phyloP scores from a whole-genome alignment of 2,113 vertebrate genomes.

The Azemiops feae region DNA sequence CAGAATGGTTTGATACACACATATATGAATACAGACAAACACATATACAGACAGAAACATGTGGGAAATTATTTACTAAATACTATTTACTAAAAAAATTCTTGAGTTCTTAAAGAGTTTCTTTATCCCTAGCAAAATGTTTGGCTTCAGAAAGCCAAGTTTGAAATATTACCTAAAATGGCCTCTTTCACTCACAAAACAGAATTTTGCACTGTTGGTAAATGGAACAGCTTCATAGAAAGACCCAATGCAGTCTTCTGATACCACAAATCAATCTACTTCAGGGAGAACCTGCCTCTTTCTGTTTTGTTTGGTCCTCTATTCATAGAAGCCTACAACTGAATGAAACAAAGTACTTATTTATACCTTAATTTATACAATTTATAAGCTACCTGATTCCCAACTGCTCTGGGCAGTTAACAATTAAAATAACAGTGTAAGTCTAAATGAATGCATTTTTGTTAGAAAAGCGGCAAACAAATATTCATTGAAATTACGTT shows the following conservation, averaged over 20 bases:
- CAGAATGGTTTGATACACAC: conserved; percentile 68
- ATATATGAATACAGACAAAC: conserved; percentile 57
- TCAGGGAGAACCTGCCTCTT: neutral
- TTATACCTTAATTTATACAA: neutral
- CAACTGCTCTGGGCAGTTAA: neutral
- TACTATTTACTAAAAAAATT: conserved; percentile 21
- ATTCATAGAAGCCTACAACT: neutral
- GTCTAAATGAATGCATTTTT: neutral
- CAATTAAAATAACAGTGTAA: neutral
- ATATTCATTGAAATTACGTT: neutral
- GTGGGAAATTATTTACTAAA: conserved; percentile 65
- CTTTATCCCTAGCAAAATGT: conserved; percentile 30
- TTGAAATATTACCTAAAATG: neutral
- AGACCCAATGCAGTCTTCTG: too few species aligned
- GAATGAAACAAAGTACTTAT: neutral
- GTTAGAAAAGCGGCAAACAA: neutral
- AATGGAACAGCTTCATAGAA: neutral
- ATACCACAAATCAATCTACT: neutral
- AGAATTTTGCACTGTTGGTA: neutral
- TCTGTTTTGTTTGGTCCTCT: neutral
- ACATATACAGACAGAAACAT: neutral
- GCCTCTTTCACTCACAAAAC: neutral
- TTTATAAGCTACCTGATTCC: neutral
- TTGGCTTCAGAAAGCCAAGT: conserved; percentile 32
- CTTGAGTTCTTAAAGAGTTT: neutral